These are phyloP conservation scores for Noctua janthina DNA, from an alignment of 2,888 invertebrate genomes.

Conservation along the genomic window DNA sequence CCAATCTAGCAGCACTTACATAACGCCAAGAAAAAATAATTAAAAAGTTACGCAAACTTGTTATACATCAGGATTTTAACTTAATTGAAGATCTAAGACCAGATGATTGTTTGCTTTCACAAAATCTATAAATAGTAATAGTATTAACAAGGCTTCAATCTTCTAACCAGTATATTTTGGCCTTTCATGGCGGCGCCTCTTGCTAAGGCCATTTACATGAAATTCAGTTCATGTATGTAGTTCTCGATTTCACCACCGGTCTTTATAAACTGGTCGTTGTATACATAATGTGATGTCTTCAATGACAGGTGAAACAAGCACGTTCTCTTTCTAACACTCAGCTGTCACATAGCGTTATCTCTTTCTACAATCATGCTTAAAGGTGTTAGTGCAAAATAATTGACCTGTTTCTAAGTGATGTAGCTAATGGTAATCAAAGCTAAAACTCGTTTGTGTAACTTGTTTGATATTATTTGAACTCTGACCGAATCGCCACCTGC, in stretches of 20 bases:
- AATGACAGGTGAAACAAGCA: slow-evolving; percentile 1
- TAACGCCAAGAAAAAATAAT: slow-evolving; percentile 61
- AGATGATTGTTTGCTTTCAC: slow-evolving; percentile 64
- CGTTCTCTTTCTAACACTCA: slow-evolving; percentile 27
- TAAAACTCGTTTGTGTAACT: slow-evolving; percentile 55
- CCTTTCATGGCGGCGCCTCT: background rate
- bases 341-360: slow-evolving; percentile 3
- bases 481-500: slow-evolving; percentile 49
- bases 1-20: slow-evolving; percentile 44
- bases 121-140: slow-evolving; percentile 52
- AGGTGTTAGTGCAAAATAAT: slow-evolving; percentile 29
- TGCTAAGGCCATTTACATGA: background rate
- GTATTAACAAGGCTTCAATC: slow-evolving; percentile 21
- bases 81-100: slow-evolving; percentile 66
- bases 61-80: slow-evolving; percentile 62
- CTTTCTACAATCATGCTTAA: background rate
- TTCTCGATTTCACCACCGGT: slow-evolving; percentile 20
- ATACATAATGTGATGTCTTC: slow-evolving; percentile 29
- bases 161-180: background rate
- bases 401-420: slow-evolving; percentile 43
- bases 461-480: slow-evolving; percentile 56
- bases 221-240: background rate
- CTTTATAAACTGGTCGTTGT: slow-evolving; percentile 11
- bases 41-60: slow-evolving; percentile 68
- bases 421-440: slow-evolving; percentile 25